A percentile compares a stretch with the other conserved stretches of the same genome.
phyloP scores from a whole-genome alignment of 2,888 invertebrate species.

The Agrotis segetum region DNA sequence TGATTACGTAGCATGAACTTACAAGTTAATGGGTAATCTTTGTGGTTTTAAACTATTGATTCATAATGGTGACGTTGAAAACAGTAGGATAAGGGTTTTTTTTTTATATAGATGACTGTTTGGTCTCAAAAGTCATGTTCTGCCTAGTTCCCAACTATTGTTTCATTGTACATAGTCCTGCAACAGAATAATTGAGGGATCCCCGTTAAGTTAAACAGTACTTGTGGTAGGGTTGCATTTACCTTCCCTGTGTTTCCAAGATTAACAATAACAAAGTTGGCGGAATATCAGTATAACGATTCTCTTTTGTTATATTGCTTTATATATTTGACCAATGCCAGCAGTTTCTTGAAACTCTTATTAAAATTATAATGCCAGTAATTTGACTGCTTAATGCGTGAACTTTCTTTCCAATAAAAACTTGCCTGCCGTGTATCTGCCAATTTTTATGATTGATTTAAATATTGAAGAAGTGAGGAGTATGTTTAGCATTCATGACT shows the following conservation, averaged over 20 bases:
- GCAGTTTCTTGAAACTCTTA: not conserved
- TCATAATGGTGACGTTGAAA: slow-evolving; percentile 18
- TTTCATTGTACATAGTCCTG: too few relatives aligned
- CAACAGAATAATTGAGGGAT: too few relatives aligned
- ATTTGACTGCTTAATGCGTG: slow-evolving; percentile 21
- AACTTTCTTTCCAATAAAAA: slow-evolving; percentile 34
- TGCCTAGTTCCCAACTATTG: too few relatives aligned
- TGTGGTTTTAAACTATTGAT: slow-evolving; percentile 23
- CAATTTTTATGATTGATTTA: slow-evolving; percentile 44
- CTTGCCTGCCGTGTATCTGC: slow-evolving; percentile 64
- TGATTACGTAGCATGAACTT: not conserved
- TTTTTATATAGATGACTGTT: slow-evolving; percentile 29
- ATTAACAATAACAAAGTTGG: too few relatives aligned
- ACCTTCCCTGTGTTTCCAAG: too few relatives aligned
- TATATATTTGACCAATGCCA: slow-evolving; percentile 15
- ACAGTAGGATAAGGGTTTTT: slow-evolving; percentile 18
- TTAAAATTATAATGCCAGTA: slow-evolving; percentile 14
- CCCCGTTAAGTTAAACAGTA: too few relatives aligned
- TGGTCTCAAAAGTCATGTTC: not conserved
- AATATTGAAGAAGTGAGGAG: not conserved
- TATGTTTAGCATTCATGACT: slow-evolving; percentile 36
- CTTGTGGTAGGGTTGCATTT: too few relatives aligned
- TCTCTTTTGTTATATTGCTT: too few relatives aligned
- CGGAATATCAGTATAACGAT: too few relatives aligned
- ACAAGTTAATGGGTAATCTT: not conserved